Conservation (phyloP, 2,113 vertebrate genomes). For the Hemiscyllium ocellatum region DNA sequence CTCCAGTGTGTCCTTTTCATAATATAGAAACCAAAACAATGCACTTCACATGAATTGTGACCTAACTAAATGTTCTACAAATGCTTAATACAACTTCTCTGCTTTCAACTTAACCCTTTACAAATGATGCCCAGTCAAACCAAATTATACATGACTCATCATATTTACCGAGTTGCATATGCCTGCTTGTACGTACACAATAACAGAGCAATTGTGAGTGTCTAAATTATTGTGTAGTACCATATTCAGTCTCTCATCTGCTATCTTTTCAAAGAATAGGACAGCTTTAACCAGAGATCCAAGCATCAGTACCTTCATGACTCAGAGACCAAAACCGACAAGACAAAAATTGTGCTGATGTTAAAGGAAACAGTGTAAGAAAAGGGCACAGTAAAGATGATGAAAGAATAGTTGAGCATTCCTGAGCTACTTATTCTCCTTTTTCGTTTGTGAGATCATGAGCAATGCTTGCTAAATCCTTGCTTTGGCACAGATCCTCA, state of each 20-base stretch:
- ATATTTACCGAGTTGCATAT: neutral
- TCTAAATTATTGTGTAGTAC: neutral
- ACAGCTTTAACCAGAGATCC: neutral
- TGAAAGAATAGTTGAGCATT: neutral
- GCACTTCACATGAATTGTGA: neutral
- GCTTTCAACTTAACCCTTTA: neutral
- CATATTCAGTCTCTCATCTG: neutral
- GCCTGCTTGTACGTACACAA: neutral
- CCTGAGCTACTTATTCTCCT: neutral
- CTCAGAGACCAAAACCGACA: neutral
- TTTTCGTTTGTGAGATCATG: neutral
- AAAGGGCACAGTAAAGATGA: neutral
- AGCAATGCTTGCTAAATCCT: neutral
- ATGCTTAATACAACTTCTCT: neutral
- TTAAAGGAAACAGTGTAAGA: neutral
- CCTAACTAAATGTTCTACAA: neutral
- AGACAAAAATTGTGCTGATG: neutral
- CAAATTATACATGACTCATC: neutral
- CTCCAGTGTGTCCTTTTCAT: neutral
- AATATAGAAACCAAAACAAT: neutral
- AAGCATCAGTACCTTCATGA: neutral
- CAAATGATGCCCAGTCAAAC: neutral
- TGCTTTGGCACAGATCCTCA: neutral
- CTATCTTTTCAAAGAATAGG: neutral
- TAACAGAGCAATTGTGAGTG: neutral